Evolutionary conservation across 2,888 invertebrate species (phyloP), one percentile per base, ranked within the genome.

Genomic region (Dynastes maya): DNA sequence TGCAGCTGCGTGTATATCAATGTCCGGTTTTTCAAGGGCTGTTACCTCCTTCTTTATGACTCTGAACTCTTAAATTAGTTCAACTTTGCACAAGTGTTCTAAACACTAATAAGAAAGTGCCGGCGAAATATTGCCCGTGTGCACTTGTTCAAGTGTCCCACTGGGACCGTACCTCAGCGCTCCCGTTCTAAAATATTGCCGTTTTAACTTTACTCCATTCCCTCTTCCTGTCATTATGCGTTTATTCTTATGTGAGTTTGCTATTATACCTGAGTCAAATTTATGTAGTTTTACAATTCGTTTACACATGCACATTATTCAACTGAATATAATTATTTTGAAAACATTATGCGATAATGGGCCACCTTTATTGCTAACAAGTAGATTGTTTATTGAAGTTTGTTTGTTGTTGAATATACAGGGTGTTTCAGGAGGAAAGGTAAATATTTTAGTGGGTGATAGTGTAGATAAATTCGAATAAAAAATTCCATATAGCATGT

Each of bases 51-150:
- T 88, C 88, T 88, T 88, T 88, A 88, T 87, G 87, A 87, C 85
- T 85, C 84, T 83, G 81, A 85, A 88, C 87, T 88, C 88, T 88
- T 88, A 88, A 88, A 88, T 88, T 88, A 88, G 88, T 88, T 85
- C 86, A 86, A 87, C 87, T 88, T 87, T 86, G 86, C 87, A 87
- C 87, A 86, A 87, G 86, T 87, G 87, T 85, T 87, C 86, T 86
- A 87, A 87, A 87, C 87, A 87, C 86, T 87, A 88, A 88, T 88
- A 88, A 88, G 88, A 88, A 88, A 87, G 87, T 86, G 87, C 86
- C 82, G 85, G 72, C 72, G 84, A 86, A 86, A 86, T 87, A 87
- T 86, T 82, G 86, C 83, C 85, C 82, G 82, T 84, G 86, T 84
- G 86, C 86, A 86, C 83, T 86, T 85, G 83, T 84, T 81, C 83